Evolutionary conservation across 2,888 invertebrate species (phyloP), one percentile per base, ranked within the genome.

Genomic region (Platypus cylindrus): DNA sequence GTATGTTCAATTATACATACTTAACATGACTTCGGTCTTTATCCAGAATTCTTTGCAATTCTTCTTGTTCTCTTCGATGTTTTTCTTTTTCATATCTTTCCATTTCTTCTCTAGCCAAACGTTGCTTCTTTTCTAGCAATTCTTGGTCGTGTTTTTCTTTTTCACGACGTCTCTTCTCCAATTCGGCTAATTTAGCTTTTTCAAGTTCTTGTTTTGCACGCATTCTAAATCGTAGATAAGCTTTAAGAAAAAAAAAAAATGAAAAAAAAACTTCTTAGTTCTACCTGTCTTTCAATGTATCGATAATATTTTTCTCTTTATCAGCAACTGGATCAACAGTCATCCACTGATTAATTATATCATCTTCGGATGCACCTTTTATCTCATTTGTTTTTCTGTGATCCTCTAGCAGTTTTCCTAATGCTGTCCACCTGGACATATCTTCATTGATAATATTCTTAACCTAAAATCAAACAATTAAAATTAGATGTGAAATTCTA

Each of bases 161-260:
- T 38, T 65, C 64, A 11, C 46, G 41, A 15, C 51, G 48, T 29
- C 50, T 50, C 24, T 48, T 46, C 28, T 62, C 61, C 37, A 56
- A 36, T 45, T 61, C 61, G 2, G 55, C 52, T 30, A 51, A 44
- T 39, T 52, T 57, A 11, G 53, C 53, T 40, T 56, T 58, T 45
- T 63, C 60, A 17, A 63, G 57, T 34, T 68, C 68, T 30, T 69
- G 68, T 27, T 67, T 67, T 5, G 64, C 63, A 32, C 67, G 67
- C 49, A 70, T 51, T 38, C 43, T 36, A 31, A 14, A 33, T 27
- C 26, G 13, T 25, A 28, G 20, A 17, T 18, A 25, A 25, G 5
- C 11, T 5, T 25, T 9, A 11, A 11, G 5, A 9, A 11, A 11
- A 25, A 25, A 25, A 25, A 25, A 25, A 9, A 11, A 9, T 9